Percentiles rank a stretch among this genome's conserved stretches.
Evolutionary conservation across 2,797 vertebrate genomes (phyloP).

Genomic region (Peromyscus nudipes): DNA sequence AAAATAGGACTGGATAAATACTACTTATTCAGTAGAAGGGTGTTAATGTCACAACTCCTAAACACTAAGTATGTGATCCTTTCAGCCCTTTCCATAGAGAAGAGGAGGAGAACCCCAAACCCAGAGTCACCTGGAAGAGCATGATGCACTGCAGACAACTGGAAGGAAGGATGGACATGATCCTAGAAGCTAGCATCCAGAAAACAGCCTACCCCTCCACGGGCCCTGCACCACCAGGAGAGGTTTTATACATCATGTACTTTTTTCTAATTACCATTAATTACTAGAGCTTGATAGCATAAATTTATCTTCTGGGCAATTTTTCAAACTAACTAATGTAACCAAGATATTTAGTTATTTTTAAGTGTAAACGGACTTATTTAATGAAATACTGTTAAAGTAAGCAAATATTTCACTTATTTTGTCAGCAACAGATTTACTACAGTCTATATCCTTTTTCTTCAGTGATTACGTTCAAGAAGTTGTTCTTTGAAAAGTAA

Average conservation of each 20-base stretch:
- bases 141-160: not conserved
- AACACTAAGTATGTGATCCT: not conserved
- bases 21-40: not conserved
- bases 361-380: not conserved
- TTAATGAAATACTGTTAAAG: not conserved
- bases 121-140: not conserved
- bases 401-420: constrained; percentile 15
- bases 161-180: no score
- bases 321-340: constrained; percentile 33
- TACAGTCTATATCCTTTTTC: not conserved
- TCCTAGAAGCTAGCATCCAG: not conserved
- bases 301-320: constrained; percentile 10
- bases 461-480: not conserved
- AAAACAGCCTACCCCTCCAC: not conserved
- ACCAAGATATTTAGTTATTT: not conserved
- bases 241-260: not conserved
- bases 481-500: constrained; percentile 7
- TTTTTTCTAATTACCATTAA: constrained; percentile 5
- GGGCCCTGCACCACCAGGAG: not conserved
- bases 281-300: not conserved
- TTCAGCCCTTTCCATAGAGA: not conserved
- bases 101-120: not conserved
- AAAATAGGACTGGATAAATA: not conserved
- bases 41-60: not conserved
- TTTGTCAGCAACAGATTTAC: constrained; percentile 7